Evolutionary conservation across 1,140 invertebrate genomes (phyloP).

Genomic region (Drosophila sturtevanti): DNA sequence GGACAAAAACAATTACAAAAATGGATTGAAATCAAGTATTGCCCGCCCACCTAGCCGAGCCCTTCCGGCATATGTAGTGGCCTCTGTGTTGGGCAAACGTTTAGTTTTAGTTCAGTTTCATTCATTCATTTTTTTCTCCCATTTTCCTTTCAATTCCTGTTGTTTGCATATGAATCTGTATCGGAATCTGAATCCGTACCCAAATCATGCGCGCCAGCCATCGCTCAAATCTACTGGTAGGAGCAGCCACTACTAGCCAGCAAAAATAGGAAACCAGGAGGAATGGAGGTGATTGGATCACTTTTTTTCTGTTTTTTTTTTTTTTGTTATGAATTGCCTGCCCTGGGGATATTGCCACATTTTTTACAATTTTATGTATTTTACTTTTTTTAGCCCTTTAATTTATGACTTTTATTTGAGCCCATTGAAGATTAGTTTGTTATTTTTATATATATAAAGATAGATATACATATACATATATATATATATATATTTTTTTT

Average conservation of each 20-base stretch:
- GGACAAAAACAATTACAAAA: constrained; percentile 63
- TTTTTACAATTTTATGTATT: not conserved
- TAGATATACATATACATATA: not conserved
- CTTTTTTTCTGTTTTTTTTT: not conserved
- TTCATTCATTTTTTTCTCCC: not conserved
- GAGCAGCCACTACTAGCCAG: not conserved
- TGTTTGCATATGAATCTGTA: constrained; percentile 60
- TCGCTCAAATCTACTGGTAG: constrained; percentile 34
- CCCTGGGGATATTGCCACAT: constrained; percentile 12
- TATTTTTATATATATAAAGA: not conserved
- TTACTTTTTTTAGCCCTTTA: constrained; percentile 29
- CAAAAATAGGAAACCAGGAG: not conserved
- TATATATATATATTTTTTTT: not conserved
- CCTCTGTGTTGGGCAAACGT: constrained; percentile 21
- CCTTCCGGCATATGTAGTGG: constrained; percentile 11
- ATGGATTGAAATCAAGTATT: constrained; percentile 37
- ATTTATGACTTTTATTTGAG: constrained; percentile 69
- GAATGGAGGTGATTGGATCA: not conserved
- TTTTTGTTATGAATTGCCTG: constrained; percentile 49
- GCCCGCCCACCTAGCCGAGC: constrained; percentile 19
- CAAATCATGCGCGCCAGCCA: constrained; percentile 58
- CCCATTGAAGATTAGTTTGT: constrained; percentile 67
- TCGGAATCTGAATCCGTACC: constrained; percentile 28
- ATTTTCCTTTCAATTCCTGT: constrained; percentile 43
- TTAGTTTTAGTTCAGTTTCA: not conserved